Conservation (phyloP, 2,888 invertebrate species). For the Lochmaea capreae region DNA sequence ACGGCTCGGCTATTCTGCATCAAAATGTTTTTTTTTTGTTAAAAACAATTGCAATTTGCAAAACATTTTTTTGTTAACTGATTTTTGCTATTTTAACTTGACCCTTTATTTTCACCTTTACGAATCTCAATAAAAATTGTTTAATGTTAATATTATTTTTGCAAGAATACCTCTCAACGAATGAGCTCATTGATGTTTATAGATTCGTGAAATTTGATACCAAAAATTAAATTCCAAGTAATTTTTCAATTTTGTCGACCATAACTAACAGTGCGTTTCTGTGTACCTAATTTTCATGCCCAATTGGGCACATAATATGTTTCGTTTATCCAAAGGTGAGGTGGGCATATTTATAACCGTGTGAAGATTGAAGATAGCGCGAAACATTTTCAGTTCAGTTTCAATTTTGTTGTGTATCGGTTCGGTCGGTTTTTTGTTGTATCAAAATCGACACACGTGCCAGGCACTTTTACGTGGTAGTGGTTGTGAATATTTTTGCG, state of each 20-base stretch:
- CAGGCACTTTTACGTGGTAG: slow-evolving; percentile 21
- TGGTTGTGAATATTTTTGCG: slow-evolving; percentile 37
- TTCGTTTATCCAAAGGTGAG: slow-evolving; percentile 39
- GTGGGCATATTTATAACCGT: slow-evolving; percentile 50
- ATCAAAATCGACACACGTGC: slow-evolving; percentile 37
- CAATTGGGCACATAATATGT: slow-evolving; percentile 28
- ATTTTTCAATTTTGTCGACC: slow-evolving; percentile 4
- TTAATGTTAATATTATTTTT: background rate
- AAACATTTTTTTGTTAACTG: too few species aligned
- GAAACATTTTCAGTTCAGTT: slow-evolving; percentile 44
- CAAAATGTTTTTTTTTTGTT: too few species aligned
- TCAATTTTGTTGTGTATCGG: slow-evolving; percentile 41
- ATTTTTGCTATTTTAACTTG: too few species aligned
- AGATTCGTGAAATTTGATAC: background rate
- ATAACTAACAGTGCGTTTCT: background rate
- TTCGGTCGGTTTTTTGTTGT: slow-evolving; percentile 43
- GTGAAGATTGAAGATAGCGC: slow-evolving; percentile 45
- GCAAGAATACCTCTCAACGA: background rate
- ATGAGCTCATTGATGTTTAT: background rate
- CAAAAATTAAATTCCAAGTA: background rate
- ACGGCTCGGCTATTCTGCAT: too few species aligned
- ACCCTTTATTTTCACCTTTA: too few species aligned
- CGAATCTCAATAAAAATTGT: too few species aligned
- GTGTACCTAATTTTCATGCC: slow-evolving; percentile 26
- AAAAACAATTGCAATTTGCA: too few species aligned